phyloP scores from a whole-genome alignment of 2,888 invertebrate species.

The Helobdella robusta region DNA sequence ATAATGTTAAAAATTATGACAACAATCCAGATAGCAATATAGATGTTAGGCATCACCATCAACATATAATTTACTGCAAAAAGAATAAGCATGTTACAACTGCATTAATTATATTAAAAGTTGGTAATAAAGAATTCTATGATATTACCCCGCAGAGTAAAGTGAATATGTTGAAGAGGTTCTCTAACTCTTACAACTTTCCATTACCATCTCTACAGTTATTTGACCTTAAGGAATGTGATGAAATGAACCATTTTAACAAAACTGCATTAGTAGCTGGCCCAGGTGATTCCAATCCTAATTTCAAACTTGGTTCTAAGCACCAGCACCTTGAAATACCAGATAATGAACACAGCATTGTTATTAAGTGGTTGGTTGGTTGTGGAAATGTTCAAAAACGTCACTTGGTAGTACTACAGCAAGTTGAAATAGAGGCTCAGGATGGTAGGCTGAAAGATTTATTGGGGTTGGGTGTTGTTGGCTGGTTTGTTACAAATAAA shows the following conservation, averaged over 20 bases:
- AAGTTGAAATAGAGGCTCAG: constrained; percentile 7
- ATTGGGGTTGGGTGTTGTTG: not conserved
- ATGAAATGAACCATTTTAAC: not conserved
- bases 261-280: constrained; percentile 14
- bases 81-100: not conserved
- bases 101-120: not conserved
- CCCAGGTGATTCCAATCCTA: constrained; percentile 1
- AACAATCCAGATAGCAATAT: not conserved
- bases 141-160: too few species aligned
- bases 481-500: constrained; percentile 22
- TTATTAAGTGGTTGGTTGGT: constrained; percentile 15
- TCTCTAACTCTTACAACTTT: constrained; percentile 8
- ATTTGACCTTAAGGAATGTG: not conserved
- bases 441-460: not conserved
- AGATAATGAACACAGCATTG: not conserved
- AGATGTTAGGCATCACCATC: not conserved
- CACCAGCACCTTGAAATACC: not conserved
- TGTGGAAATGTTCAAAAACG: constrained; percentile 20
- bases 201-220: not conserved
- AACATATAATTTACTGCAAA: not conserved
- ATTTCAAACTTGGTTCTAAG: not conserved
- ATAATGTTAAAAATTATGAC: not conserved
- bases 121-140: not conserved
- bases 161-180: not conserved
- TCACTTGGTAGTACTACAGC: constrained; percentile 11